These are phyloP conservation scores for Psittacara wagleri DNA, from an alignment of 2,113 vertebrate genomes.

Conservation along the genomic window DNA sequence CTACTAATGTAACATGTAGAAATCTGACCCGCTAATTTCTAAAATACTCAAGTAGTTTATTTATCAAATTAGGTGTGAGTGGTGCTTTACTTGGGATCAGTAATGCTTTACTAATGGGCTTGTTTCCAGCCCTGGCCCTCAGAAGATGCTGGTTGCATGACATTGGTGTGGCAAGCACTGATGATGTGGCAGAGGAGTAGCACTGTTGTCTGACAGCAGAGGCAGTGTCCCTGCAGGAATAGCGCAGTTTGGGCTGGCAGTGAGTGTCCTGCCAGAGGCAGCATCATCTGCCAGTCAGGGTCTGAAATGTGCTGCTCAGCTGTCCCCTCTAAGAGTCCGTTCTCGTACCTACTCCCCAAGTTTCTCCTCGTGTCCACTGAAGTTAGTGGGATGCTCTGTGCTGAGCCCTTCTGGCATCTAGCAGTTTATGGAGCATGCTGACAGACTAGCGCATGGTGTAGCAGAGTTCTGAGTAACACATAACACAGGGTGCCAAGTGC, in stretches of 20 bases:
- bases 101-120: constrained; percentile 31
- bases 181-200: neutral
- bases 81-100: constrained; percentile 40
- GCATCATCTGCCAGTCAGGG: neutral
- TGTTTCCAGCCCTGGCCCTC: constrained; percentile 7
- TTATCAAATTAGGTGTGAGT: constrained; percentile 60
- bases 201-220: neutral
- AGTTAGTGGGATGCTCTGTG: neutral
- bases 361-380: neutral
- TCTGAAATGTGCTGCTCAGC: neutral
- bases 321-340: neutral
- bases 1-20: constrained; percentile 47
- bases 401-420: neutral
- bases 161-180: neutral
- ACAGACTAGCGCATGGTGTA: neutral
- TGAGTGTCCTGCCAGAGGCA: neutral
- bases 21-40: constrained; percentile 50
- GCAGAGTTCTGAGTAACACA: neutral
- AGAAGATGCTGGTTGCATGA: neutral
- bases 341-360: accelerated
- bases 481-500: neutral
- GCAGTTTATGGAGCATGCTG: neutral
- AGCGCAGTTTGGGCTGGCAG: neutral
- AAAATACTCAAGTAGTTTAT: constrained; percentile 55
- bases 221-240: neutral